Evolutionary conservation across 2,113 vertebrate species (phyloP).

Genomic region (Tragelaphus strepsiceros): DNA sequence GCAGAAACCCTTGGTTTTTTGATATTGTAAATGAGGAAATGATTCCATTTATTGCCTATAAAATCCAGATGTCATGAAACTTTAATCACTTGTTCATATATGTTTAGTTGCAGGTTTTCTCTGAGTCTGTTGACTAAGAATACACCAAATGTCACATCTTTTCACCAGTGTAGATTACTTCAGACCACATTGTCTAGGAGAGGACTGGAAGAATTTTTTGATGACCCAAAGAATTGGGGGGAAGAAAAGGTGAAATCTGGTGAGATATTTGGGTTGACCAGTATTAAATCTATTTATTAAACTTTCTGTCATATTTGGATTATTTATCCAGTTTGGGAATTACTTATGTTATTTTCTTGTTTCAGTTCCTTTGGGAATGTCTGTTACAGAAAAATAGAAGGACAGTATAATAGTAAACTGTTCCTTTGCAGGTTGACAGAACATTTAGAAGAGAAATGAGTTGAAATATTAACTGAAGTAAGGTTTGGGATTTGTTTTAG

Average conservation of each 20-base stretch:
- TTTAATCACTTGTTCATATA: neutral
- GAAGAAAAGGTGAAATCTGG: constrained; percentile 91
- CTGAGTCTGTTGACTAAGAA: constrained; percentile 1
- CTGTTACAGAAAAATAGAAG: constrained; percentile 20
- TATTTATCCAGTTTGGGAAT: constrained; percentile 14
- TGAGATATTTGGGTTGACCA: constrained; percentile 68
- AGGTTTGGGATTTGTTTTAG: constrained; percentile 5
- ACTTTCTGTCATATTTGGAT: neutral
- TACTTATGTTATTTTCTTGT: neutral
- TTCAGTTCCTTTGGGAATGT: neutral
- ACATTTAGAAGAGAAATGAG: neutral
- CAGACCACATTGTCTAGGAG: constrained; percentile 83
- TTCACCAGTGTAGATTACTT: constrained; percentile 75
- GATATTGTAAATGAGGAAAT: neutral
- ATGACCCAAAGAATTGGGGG: constrained; percentile 93
- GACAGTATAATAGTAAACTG: neutral
- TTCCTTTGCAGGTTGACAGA: neutral
- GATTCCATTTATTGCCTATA: neutral
- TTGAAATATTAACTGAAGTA: constrained; percentile 6
- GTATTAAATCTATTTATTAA: neutral
- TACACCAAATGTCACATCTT: neutral
- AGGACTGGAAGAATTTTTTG: constrained; percentile 95
- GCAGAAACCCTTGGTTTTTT: neutral
- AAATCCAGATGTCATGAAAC: constrained; percentile 14
- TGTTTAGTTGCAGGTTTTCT: constrained; percentile 57